A percentile compares a stretch with the other conserved stretches of the same genome.
phyloP scores from a whole-genome alignment of 2,888 invertebrate genomes.

The Glomeris marginata region DNA sequence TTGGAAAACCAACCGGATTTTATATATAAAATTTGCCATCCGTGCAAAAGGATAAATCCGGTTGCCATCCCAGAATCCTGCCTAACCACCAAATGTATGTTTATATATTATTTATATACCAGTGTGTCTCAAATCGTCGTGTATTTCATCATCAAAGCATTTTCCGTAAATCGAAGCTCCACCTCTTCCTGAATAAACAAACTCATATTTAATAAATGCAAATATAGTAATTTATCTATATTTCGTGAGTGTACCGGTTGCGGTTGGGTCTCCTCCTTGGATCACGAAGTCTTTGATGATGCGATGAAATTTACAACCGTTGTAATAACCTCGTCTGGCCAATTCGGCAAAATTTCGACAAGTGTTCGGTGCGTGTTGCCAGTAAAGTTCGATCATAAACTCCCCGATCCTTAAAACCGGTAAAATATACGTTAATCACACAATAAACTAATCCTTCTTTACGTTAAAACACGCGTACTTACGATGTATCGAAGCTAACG shows the following conservation, averaged over 20 bases:
- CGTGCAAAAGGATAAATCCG: no score
- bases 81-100: neutral
- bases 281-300: constrained; percentile 59
- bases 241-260: constrained; percentile 45
- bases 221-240: neutral
- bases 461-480: neutral
- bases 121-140: constrained; percentile 86
- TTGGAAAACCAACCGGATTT: no score
- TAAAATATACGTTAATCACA: neutral
- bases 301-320: constrained; percentile 89
- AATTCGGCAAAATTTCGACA: constrained; percentile 96
- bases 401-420: constrained; percentile 70
- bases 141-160: constrained; percentile 89
- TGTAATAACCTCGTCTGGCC: constrained; percentile 82
- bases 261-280: constrained; percentile 82
- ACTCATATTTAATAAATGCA: neutral
- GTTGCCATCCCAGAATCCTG: no score
- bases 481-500: constrained; percentile 30
- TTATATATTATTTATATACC: constrained; percentile 34
- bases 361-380: constrained; percentile 96
- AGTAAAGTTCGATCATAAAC: constrained; percentile 82
- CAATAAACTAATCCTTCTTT: neutral
- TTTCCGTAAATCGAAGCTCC: constrained; percentile 94
- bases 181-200: constrained; percentile 51
- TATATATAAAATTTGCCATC: no score